These are phyloP conservation scores for Brienomyrus longianalis DNA, from an alignment of 2,113 vertebrate genomes.

Conservation along the genomic window DNA sequence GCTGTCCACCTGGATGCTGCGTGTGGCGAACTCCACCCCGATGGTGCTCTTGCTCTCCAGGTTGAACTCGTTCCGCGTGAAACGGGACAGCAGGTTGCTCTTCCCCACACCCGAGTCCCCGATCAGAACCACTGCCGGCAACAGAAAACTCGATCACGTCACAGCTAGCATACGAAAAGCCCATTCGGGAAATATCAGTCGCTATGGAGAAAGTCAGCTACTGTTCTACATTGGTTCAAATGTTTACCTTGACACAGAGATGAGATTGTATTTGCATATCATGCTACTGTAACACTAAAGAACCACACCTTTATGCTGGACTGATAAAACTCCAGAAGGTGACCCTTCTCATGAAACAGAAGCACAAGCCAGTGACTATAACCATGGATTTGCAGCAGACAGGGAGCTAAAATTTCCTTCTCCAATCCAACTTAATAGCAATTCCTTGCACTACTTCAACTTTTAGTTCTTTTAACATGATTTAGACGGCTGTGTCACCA, in stretches of 20 bases:
- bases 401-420: background rate
- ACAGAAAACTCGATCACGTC: background rate
- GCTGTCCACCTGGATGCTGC: constrained; percentile 95
- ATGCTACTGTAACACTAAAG: background rate
- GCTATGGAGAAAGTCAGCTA: background rate
- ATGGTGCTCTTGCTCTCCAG: constrained; percentile 98
- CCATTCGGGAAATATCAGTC: background rate
- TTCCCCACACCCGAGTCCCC: constrained; percentile 69
- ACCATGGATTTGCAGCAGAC: background rate
- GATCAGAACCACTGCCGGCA: constrained; percentile 70
- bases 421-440: background rate
- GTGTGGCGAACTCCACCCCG: constrained; percentile 93
- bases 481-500: background rate
- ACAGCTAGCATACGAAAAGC: background rate
- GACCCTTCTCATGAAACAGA: background rate
- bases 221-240: background rate
- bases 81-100: constrained; percentile 74
- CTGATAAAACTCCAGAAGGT: background rate
- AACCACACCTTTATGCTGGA: background rate
- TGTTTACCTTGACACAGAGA: background rate
- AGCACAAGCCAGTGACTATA: background rate
- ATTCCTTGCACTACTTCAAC: background rate
- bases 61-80: constrained; percentile 96
- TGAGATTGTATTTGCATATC: background rate
- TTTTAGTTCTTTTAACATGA: background rate